Evolutionary conservation across 2,888 invertebrate species (phyloP), one percentile per base, ranked within the genome.

Genomic region (Caenorhabditis wallacei): DNA sequence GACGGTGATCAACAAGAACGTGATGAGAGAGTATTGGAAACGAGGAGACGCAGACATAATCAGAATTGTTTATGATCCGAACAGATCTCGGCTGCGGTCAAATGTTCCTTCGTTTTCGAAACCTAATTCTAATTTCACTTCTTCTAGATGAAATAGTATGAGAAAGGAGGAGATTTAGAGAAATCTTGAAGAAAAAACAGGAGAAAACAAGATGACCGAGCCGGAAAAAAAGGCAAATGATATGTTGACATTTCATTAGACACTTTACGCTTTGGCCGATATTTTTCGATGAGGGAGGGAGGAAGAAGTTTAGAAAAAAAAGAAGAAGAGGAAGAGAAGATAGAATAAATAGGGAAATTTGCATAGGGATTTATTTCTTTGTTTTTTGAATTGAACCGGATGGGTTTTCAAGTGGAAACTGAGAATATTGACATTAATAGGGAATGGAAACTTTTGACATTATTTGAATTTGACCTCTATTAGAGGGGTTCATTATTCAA

Each of bases 201-300:
- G 8, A 24, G 40, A 26, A 46, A 46, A 59, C 20, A 40, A 54
- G 24, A 30, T 59, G 66, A 57, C 18, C 56, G 56, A 61, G 53
- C 75, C 66, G 59, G 68, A 75, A 66, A 75, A 66, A 53, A 64
- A 63, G 37, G 74, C 74, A 13, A 76, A 48, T 69, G 76, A 76
- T 76, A 76, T 76, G 76, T 76, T 76, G 68, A 69, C 76, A 76
- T 69, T 76, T 75, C 66, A 75, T 75, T 75, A 75, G 69, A 76
- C 69, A 76, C 76, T 68, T 75, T 68, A 68, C 76, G 69, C 68
- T 68, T 64, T 61, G 22, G 53, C 40, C 48, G 54, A 40, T 18
- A 46, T 40, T 70, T 53, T 63, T 53, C 46, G 66, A 64, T 26
- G 18, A n/a, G n/a, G 54, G 48, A n/a, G 20, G 57, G 18, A 57